Percentiles rank a stretch among this genome's conserved stretches.
Conservation (phyloP, 1,140 invertebrate genomes). For the Pentalonia nigronervosa region DNA sequence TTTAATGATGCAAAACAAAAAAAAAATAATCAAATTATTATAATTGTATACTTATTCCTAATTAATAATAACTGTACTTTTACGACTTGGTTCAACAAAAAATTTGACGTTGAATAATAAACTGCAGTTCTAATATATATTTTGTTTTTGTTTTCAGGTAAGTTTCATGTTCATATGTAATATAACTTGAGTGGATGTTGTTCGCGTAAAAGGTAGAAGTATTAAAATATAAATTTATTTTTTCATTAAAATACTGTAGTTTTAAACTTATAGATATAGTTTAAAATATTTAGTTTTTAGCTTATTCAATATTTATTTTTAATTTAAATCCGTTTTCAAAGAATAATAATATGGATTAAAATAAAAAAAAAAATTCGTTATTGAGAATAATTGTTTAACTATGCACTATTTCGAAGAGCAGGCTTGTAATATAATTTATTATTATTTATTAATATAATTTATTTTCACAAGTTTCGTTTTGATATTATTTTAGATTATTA, state of each 20-base stretch:
- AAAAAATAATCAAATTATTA: neutral
- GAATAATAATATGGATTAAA: too few species aligned
- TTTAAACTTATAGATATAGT: neutral
- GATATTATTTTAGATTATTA: neutral
- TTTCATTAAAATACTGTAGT: neutral
- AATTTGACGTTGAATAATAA: neutral
- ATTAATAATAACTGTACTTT: neutral
- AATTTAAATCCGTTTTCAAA: neutral
- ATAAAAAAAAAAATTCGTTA: neutral
- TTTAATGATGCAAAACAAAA: neutral
- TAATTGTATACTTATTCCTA: neutral
- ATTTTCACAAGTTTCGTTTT: too few species aligned
- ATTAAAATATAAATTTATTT: neutral
- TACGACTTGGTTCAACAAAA: neutral
- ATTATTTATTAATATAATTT: too few species aligned
- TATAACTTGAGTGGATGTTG: neutral
- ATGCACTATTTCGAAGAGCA: neutral
- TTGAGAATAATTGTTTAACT: neutral
- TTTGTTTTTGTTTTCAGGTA: constrained; percentile 26
- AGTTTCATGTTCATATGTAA: constrained; percentile 24
- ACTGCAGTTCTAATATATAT: neutral
- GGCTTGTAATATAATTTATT: too few species aligned
- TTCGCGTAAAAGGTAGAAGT: neutral
- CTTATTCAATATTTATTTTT: neutral
- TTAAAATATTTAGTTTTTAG: neutral